Conservation (phyloP, 30 jellyfish, hydroid and myxozoan genomes). For the Cassiopea andromeda region DNA sequence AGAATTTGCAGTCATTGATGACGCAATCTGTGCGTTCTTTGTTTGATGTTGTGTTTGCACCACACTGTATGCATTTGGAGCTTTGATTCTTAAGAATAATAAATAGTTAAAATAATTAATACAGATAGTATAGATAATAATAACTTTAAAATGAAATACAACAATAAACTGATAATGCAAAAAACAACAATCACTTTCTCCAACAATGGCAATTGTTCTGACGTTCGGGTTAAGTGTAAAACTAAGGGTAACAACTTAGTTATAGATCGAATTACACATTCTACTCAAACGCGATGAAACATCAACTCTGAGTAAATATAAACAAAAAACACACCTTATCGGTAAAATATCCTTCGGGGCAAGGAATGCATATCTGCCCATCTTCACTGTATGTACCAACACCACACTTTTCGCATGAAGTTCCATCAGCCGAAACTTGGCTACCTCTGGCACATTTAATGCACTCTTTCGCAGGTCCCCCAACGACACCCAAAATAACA, state of each 20-base stretch:
- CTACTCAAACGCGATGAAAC: not conserved
- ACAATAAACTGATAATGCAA: no score
- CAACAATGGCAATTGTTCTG: no score
- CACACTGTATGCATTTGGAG: constrained; percentile 73
- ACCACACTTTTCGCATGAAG: constrained; percentile 83
- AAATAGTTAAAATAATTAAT: no score
- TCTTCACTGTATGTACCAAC: constrained; percentile 82
- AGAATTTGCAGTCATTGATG: constrained; percentile 62
- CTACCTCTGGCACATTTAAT: constrained; percentile 80
- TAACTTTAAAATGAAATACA: no score
- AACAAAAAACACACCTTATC: constrained; percentile 51
- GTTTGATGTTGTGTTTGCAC: constrained; percentile 84
- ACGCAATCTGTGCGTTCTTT: constrained; percentile 75
- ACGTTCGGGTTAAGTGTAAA: no score
- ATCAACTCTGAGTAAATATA: no score
- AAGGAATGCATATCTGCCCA: constrained; percentile 77
- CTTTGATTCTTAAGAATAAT: constrained; percentile 46
- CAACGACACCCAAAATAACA: constrained; percentile 72
- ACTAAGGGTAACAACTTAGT: no score
- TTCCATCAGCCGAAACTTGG: constrained; percentile 51
- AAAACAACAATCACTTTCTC: no score
- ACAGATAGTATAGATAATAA: no score
- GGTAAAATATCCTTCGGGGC: constrained; percentile 73
- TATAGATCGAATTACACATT: no score
- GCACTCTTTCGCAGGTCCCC: constrained; percentile 76